A percentile compares a stretch with the other conserved stretches of the same genome.
phyloP scores from a whole-genome alignment of 2,113 vertebrate species.

The Lepidothrix coronata region DNA sequence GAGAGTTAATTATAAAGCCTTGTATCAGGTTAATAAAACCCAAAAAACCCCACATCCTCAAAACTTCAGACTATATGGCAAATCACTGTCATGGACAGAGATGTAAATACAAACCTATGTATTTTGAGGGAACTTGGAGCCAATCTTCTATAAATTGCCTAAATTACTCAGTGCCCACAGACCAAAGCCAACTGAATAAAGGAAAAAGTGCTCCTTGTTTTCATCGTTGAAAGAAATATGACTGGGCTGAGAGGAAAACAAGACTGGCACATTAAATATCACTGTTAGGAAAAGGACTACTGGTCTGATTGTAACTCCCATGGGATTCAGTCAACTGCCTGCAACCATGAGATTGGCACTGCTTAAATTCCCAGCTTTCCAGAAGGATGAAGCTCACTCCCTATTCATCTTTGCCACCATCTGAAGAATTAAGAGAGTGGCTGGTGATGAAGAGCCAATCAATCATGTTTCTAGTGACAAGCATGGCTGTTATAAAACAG shows the following conservation, averaged over 20 bases:
- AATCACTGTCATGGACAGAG: not conserved
- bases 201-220: not conserved
- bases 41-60: not conserved
- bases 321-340: conserved; percentile 11
- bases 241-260: not conserved
- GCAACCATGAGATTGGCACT: conserved; percentile 15
- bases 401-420: conserved; percentile 52
- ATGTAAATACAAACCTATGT: not conserved
- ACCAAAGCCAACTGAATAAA: not conserved
- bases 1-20: not conserved
- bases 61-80: not conserved
- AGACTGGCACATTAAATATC: not conserved
- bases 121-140: not conserved
- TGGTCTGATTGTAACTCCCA: not conserved
- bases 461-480: conserved; percentile 67
- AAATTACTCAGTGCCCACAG: not conserved
- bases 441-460: conserved; percentile 60
- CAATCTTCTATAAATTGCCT: not conserved
- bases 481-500: conserved; percentile 59
- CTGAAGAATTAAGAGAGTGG: conserved; percentile 48
- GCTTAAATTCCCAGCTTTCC: conserved; percentile 36
- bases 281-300: conserved; percentile 2
- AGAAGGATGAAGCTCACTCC: conserved; percentile 17
- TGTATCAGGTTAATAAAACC: not conserved
- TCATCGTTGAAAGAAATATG: not conserved